A percentile compares a stretch with the other conserved stretches of the same genome.
These are phyloP conservation scores for Eurois occulta DNA, from an alignment of 2,888 invertebrate species.

Conservation along the genomic window DNA sequence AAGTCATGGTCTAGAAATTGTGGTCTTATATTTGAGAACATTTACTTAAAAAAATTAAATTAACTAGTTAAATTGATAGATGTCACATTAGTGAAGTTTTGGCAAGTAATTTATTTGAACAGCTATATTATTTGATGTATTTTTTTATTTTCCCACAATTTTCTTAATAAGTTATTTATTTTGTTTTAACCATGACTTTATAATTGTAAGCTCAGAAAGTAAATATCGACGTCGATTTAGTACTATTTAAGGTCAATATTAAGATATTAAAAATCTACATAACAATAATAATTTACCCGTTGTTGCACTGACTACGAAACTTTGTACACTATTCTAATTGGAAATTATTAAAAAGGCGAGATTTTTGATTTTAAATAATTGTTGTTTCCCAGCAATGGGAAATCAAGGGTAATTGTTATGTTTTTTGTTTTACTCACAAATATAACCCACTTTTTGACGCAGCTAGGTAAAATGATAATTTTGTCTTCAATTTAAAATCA, in stretches of 20 bases:
- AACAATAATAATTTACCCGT: conserved; percentile 54
- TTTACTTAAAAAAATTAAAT: neutral
- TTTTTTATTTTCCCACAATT: too few species aligned
- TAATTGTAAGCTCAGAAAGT: conserved; percentile 20
- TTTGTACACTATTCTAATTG: neutral
- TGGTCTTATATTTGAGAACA: neutral
- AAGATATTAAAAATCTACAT: conserved; percentile 64
- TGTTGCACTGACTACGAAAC: conserved; percentile 44
- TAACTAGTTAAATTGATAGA: neutral
- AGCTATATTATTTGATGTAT: neutral
- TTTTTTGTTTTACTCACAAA: neutral
- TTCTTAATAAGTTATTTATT: neutral
- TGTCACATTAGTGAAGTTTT: neutral
- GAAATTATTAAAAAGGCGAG: neutral
- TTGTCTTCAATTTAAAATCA: neutral
- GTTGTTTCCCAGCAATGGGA: neutral
- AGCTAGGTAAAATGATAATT: neutral
- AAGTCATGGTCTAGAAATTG: conserved; percentile 6
- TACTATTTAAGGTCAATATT: conserved; percentile 40
- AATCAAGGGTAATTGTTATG: neutral
- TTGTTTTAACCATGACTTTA: conserved; percentile 15
- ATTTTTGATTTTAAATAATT: neutral
- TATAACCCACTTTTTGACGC: neutral
- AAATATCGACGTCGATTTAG: conserved; percentile 43
- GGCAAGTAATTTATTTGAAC: neutral